Base-by-base conservation (phyloP, 2,113 vertebrate genomes). In the Pteruthius melanotis region DNA sequence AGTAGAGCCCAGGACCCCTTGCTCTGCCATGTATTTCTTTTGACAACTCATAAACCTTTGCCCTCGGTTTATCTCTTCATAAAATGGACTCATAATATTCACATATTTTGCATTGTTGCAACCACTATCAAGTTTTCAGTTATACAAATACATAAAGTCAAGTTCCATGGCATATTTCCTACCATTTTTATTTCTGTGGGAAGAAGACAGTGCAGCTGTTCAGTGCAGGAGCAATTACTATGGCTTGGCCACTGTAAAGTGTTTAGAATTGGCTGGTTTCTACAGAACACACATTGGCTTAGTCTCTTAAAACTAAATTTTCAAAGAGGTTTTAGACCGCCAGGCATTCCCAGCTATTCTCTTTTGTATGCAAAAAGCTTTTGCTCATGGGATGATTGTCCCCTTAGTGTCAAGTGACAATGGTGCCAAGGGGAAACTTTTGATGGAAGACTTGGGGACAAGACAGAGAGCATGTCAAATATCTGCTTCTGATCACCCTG, bases 31-130 rank as follows among this genome's bases (percentile, higher is more conserved):
- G 76, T 93, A 77, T 90, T 89, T 50, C 49, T 76, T 95, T 84
- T 92, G 40, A 78, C 86, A 95, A 87, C 69, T 82, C 88, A 89
- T 94, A 92, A 97, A 96, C 72, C 86, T 94, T 90, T 96, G 88
- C 83, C 72, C 83, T 87, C 59, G 44, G 57, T 93, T 86, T 90
- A 53, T 81, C 68, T 92, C 47, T 89, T 75, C 69, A 37, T 90
- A 78, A 93, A 93, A 93, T 68, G 16, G 31, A 44, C 65, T 82
- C 74, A 61, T 90, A 90, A 88, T 57, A 65, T 33, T 75, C 86
- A 50, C 88, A 93, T 95, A 64, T 47, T 93, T 92, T 52, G n/a
- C 56, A 82, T 86, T 0, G 0, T 66, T 90, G 31, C 37, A 68
- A 75, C 20, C 15, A 88, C 64, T 66, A 74, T 70, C 33, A 83